Evolutionary conservation across 2,797 vertebrate genomes (phyloP).

Genomic region (Pangasius sanitwongsei): DNA sequence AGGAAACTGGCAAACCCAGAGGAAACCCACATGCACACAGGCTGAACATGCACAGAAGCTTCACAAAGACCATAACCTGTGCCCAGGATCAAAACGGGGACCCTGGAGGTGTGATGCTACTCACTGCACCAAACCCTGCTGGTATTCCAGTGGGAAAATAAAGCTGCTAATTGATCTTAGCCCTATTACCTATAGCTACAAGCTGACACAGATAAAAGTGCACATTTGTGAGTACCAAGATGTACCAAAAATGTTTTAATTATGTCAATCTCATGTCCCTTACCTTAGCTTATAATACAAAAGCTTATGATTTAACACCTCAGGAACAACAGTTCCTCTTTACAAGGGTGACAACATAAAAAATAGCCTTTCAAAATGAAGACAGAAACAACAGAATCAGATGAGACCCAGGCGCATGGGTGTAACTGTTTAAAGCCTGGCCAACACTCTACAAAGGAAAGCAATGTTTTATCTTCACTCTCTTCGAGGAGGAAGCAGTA

Average conservation of each 20-base stretch:
- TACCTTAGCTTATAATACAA: background rate
- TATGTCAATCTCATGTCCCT: background rate
- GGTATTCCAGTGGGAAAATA: background rate
- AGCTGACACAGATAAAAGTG: background rate
- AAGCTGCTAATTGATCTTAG: background rate
- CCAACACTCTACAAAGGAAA: constrained; percentile 67
- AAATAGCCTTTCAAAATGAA: constrained; percentile 41
- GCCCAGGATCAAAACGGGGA: background rate
- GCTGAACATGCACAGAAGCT: background rate
- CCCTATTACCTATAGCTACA: background rate
- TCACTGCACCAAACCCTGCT: background rate
- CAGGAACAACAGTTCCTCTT: background rate
- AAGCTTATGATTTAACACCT: background rate
- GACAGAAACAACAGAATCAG: constrained; percentile 62
- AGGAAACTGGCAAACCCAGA: background rate
- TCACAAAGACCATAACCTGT: background rate
- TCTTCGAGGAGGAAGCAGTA: constrained; percentile 75
- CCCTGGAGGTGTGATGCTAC: background rate
- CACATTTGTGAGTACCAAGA: background rate
- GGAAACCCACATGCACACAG: background rate
- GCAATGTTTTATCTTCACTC: constrained; percentile 66
- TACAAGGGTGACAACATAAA: constrained; percentile 37
- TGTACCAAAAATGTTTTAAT: background rate
- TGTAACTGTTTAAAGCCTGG: constrained; percentile 76
- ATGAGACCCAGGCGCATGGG: constrained; percentile 72